Evolutionary conservation across 2,888 invertebrate genomes (phyloP).

Genomic region (Galerucella pusilla): DNA sequence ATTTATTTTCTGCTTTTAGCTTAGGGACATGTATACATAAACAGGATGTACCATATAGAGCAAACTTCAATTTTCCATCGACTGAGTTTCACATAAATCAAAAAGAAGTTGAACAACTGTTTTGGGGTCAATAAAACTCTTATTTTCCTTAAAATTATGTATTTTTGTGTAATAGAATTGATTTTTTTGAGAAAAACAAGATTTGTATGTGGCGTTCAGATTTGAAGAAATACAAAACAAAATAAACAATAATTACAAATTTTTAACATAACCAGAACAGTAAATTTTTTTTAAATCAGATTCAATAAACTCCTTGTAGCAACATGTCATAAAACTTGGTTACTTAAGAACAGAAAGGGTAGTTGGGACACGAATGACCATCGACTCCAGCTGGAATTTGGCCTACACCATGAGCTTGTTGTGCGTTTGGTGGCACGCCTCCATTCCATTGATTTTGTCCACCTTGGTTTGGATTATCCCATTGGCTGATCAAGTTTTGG

Average conservation of each 20-base stretch:
- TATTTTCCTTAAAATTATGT: no score
- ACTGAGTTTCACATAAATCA: no score
- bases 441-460: conserved; percentile 13
- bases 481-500: conserved; percentile 34
- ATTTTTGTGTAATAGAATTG: no score
- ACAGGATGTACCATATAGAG: no score
- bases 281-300: neutral
- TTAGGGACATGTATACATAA: no score
- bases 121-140: no score
- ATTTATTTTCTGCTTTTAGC: no score
- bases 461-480: conserved; percentile 40
- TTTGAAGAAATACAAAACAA: neutral
- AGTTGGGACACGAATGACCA: conserved; percentile 62
- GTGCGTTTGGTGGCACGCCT: conserved; percentile 48
- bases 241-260: neutral
- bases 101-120: no score
- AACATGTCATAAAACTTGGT: conserved; percentile 55
- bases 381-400: conserved; percentile 63
- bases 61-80: no score
- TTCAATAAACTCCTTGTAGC: conserved; percentile 27
- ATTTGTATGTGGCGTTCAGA: no score
- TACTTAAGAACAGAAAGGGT: conserved; percentile 61
- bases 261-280: neutral
- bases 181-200: no score
- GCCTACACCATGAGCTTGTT: conserved; percentile 48